Evolutionary conservation across 1,140 invertebrate species (phyloP).

Genomic region (Papilio dardanus): DNA sequence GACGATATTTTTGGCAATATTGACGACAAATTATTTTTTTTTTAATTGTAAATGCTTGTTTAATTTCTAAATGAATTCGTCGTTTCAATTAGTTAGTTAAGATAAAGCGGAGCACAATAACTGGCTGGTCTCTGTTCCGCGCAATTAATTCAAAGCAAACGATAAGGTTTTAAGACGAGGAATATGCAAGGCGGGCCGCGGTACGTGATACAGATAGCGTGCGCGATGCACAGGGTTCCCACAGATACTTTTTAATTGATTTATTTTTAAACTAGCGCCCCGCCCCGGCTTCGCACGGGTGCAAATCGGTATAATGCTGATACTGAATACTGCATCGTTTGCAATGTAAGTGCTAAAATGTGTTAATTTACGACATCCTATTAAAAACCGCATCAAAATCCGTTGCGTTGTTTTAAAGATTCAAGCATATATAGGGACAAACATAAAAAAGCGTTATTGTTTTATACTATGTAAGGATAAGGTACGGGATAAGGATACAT

Average conservation of each 20-base stretch:
- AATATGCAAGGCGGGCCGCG: slow-evolving; percentile 73
- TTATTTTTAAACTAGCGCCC: background rate
- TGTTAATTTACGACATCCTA: no score
- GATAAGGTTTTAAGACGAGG: slow-evolving; percentile 73
- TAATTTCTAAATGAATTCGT: background rate
- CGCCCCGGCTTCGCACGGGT: no score
- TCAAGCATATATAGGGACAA: no score
- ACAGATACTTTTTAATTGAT: background rate
- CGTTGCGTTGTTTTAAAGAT: no score
- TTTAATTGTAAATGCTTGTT: background rate
- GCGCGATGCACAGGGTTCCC: slow-evolving; percentile 35
- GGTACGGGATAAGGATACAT: no score
- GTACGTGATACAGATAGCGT: slow-evolving; percentile 72
- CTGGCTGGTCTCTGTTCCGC: slow-evolving; percentile 55
- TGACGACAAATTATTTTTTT: background rate
- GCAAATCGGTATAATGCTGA: no score
- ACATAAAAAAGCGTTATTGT: no score
- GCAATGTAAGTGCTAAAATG: no score
- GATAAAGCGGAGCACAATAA: slow-evolving; percentile 30
- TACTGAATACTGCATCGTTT: no score
- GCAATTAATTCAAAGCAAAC: slow-evolving; percentile 78
- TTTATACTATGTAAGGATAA: no score
- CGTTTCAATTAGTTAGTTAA: slow-evolving; percentile 37
- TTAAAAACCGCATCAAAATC: no score
- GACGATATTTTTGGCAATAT: no score